Base-by-base conservation (phyloP, 2,888 invertebrate species). In the Andrena trimmerana region DNA sequence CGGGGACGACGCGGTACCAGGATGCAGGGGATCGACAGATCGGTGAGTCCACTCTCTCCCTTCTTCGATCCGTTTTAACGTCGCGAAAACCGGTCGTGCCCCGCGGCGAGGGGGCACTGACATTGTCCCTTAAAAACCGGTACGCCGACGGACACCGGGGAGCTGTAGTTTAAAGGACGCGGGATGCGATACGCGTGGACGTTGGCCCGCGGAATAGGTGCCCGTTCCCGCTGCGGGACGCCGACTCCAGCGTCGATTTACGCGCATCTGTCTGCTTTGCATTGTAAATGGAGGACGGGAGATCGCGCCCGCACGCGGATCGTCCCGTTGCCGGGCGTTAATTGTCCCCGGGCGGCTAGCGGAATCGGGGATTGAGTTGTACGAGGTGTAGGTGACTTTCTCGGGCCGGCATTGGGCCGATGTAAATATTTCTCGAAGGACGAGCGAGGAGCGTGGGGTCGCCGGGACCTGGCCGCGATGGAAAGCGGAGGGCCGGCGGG, bases 381-480 rank as follows among this genome's bases (percentile, higher is more conserved):
- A 20, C 36, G 54, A n/a, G 31, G 75, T 75, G 75, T 78, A 57
- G 72, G 65, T 48, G 68, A 83, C 79, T 73, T 79, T 84, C 83
- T 65, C 54, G 59, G 16, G 20, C 27, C 57, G 82, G 70, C 77
- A 73, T 70, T 71, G 78, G 66, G 36, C 13, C 42, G 54, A 83
- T 75, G 84, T 48, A 83, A 83, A 82, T 69, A 24, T 16, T 71
- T 29, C 8, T 54, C 69, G 84, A 83, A 83, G 83, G 75, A 83
- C 83, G 67, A 73, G 27, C 33, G 50, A 70, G 63, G 54, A 57
- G 60, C 83, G 71, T 79, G 62, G 63, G 50, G 36, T 50, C 42
- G 16, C 50, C 57, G 8, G 4, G 27, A 57, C 10, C 27, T 57
- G 27, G 10, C 13, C 8, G 24, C 10, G 54, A 13, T 13, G 24